Base-by-base conservation (phyloP, 2,797 vertebrate species). In the Amniataba percoides region DNA sequence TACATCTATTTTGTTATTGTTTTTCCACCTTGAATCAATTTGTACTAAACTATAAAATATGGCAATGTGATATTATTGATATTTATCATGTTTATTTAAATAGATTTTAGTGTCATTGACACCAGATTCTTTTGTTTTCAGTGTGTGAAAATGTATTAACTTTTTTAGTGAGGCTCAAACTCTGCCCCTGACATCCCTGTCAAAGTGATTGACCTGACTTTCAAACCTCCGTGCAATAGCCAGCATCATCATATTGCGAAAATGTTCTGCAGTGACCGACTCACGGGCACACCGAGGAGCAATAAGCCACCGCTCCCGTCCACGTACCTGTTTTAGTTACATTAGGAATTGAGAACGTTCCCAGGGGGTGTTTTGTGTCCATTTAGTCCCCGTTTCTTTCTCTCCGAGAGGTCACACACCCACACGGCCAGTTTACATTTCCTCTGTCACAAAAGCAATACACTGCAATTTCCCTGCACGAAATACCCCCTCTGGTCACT, bases 401-500 rank as follows among this genome's bases (percentile, higher is more conserved):
- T 92, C 73, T 72, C 52, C 6, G 51, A 93, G 94, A 95, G 95
- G 94, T 95, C 94, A 94, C 86, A 83, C 91, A 91, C 93, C 91
- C 93, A 89, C 89, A 90, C 80, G 82, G 87, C 93, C 93, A 89
- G 93, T 94, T 94, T 95, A 95, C 92, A 93, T 93, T 95, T 94
- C 90, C 92, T 91, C 91, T 91, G 92, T 93, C 95, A 93, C 93
- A 94, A 94, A 95, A 94, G 92, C 92, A 93, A 94, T 93, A 92
- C 90, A 68, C 88, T 88, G 90, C 93, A 95, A 95, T 95, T 95
- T 94, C 93, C 91, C 89, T 89, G 87, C 90, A 86, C 77, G 62
- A 91, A 94, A 95, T 88, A 93, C 85, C 92, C 93, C 95, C 95
- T 94, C 94, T 94, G 94, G 95, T 95, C 94, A 95, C 89, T 85